Base-by-base conservation (phyloP, 2,113 vertebrate genomes). In the Cyphomyrus plagiostoma region DNA sequence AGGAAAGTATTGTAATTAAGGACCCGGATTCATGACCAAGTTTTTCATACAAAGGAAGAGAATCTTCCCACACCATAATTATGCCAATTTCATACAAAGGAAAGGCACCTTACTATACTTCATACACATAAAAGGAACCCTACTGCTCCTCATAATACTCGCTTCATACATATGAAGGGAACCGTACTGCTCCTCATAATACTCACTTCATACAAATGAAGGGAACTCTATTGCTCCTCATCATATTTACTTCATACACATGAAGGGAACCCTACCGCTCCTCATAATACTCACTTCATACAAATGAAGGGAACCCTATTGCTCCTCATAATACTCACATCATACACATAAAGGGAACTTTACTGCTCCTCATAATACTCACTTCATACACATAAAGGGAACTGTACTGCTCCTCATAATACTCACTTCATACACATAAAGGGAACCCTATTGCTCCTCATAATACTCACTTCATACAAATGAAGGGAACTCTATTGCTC, bases 21-120 rank as follows among this genome's bases (percentile, higher is more conserved):
- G 39, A 84, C 42, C 45, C 1, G 45, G 45, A 48, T 17, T 48
- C 8, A 48, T 77, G 30, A 39, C 3, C 70, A 77, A 77, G 3
- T 74, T 70, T 70, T 82, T 45, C 77, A 42, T 83, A 83, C 42
- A 19, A 21, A 83, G 80, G 42, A 48, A 84, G 42, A 48, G 42
- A 84, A 48, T 42, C 80, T 45, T 84, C 35, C 21, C 80, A 3
- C 97, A 99, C 52, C 92, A 98, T 99, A 96, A 99, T 98, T 98
- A 99, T 99, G 46, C 98, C 98, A 10, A 98, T 98, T 97, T 99
- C 97, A 2, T 99, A 98, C 70, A 77, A 35, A 17, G 70, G 70
- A 77, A 77, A 39, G 70, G 70, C 3, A 77, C 30, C 30, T 39
- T 13, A 70, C n/a, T 3, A 11, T 10, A 30, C 15, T 35, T 77